Percentiles rank a stretch among this genome's conserved stretches.
Evolutionary conservation across 2,888 invertebrate genomes (phyloP).

Genomic region (Caenorhabditis sp.): DNA sequence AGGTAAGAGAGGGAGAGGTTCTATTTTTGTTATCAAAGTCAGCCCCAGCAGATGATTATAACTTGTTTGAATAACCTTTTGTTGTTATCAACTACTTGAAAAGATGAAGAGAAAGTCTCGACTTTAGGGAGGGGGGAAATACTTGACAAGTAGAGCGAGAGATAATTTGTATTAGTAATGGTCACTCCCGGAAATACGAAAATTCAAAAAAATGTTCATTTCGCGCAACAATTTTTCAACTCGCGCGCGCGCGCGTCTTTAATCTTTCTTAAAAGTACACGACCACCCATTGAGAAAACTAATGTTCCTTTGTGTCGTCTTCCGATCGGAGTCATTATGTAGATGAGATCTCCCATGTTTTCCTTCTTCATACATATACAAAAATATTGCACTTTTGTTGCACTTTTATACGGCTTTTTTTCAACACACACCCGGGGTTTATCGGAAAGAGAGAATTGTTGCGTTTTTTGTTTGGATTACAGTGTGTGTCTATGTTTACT

Average conservation of each 20-base stretch:
- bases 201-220: too few relatives aligned
- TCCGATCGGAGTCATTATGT: neutral
- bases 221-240: too few relatives aligned
- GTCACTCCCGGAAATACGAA: neutral
- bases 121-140: too few relatives aligned
- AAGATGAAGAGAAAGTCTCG: neutral
- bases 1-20: too few relatives aligned
- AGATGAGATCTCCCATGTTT: neutral
- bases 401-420: conserved; percentile 22
- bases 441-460: conserved; percentile 5
- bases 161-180: neutral
- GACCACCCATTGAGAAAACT: neutral
- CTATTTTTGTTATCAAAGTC: neutral
- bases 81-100: neutral
- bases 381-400: conserved; percentile 34
- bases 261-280: too few relatives aligned
- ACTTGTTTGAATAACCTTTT: conserved; percentile 1
- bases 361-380: conserved; percentile 4
- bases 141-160: neutral
- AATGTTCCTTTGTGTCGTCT: neutral
- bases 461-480: conserved; percentile 29
- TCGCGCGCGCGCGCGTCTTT: too few relatives aligned
- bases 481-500: neutral
- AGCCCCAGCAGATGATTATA: neutral
- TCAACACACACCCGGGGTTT: neutral